Evolutionary conservation across 2,888 invertebrate species (phyloP).

Genomic region (Andrena dorsata): DNA sequence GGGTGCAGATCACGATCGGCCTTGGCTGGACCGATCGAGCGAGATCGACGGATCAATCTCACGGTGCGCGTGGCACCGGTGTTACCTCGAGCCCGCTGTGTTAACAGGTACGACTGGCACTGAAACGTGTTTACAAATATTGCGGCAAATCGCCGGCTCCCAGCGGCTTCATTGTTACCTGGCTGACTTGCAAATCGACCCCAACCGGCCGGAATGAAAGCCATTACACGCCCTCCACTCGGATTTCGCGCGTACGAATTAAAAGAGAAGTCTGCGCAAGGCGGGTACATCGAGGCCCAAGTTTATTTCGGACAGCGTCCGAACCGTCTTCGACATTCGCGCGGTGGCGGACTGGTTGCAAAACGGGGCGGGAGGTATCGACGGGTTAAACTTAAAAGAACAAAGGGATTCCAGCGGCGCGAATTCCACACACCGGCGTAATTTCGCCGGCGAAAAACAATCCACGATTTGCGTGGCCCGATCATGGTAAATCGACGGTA

Average conservation of each 20-base stretch:
- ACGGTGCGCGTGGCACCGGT: conserved; percentile 53
- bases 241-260: conserved; percentile 37
- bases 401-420: background rate
- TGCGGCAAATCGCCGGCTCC: conserved; percentile 66
- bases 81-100: conserved; percentile 45
- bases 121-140: conserved; percentile 72
- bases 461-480: conserved; percentile 34
- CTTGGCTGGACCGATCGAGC: conserved; percentile 79
- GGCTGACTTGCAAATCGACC: conserved; percentile 43
- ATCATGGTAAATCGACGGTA: conserved; percentile 17
- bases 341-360: conserved; percentile 16
- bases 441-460: conserved; percentile 46
- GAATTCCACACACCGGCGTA: conserved; percentile 38
- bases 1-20: conserved; percentile 81
- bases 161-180: conserved; percentile 60
- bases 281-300: background rate
- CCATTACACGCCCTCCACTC: conserved; percentile 29
- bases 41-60: conserved; percentile 67
- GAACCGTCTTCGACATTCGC: background rate
- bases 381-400: background rate
- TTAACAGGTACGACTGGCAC: conserved; percentile 28
- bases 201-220: background rate
- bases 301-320: background rate
- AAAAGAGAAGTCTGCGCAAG: background rate
- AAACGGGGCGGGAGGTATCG: conserved; percentile 9